Evolutionary conservation across 2,888 invertebrate species (phyloP).

Genomic region (Hoplodrina ambigua): DNA sequence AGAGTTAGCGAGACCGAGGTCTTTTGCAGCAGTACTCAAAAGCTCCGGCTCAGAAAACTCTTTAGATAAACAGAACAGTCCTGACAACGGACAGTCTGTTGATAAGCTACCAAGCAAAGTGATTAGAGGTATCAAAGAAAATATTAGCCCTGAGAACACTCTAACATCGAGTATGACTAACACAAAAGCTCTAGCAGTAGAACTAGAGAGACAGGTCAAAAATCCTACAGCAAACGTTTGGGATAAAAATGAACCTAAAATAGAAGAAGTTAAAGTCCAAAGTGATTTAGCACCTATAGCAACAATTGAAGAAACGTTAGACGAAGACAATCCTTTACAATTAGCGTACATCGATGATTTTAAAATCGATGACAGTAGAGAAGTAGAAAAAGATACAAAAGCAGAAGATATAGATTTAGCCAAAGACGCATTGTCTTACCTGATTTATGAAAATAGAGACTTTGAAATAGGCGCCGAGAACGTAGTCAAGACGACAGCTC

Average conservation of each 20-base stretch:
- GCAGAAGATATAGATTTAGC: conserved; percentile 81
- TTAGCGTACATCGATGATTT: conserved; percentile 80
- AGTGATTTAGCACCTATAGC: conserved; percentile 84
- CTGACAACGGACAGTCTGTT: conserved; percentile 81
- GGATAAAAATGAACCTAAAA: conserved; percentile 75
- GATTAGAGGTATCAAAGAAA: conserved; percentile 91
- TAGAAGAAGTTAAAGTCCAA: conserved; percentile 72
- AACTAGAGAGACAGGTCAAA: conserved; percentile 78
- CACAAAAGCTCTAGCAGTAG: conserved; percentile 81
- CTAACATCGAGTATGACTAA: conserved; percentile 84
- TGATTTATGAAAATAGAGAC: conserved; percentile 80
- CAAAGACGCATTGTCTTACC: conserved; percentile 84
- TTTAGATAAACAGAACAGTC: conserved; percentile 82
- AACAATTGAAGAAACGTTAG: conserved; percentile 83
- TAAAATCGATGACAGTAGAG: conserved; percentile 69
- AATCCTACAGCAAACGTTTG: conserved; percentile 68
- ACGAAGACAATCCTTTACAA: conserved; percentile 72
- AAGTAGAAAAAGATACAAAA: conserved; percentile 61
- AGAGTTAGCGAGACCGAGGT: conserved; percentile 79
- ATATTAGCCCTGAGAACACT: conserved; percentile 92
- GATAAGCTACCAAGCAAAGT: conserved; percentile 90
- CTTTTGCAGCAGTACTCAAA: conserved; percentile 86
- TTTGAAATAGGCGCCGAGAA: conserved; percentile 68
- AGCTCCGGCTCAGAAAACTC: conserved; percentile 85
- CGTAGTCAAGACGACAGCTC: conserved; percentile 56